These are phyloP conservation scores for Cydia fagiglandana DNA, from an alignment of 1,140 invertebrate genomes.

Conservation along the genomic window DNA sequence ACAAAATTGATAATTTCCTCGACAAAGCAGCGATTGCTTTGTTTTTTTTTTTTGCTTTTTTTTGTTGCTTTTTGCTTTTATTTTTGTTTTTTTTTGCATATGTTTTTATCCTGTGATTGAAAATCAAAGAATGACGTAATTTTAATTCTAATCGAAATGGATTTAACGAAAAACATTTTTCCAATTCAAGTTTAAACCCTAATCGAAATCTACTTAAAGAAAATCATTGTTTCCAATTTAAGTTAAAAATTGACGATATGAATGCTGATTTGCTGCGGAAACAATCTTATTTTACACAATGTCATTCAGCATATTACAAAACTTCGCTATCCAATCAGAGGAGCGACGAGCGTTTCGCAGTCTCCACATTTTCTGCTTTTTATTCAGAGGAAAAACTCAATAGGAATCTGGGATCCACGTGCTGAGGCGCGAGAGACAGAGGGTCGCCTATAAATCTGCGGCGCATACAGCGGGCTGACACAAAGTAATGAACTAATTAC, in stretches of 20 bases:
- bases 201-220: background rate
- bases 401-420: conserved; percentile 36
- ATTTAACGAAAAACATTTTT: background rate
- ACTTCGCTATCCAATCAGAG: conserved; percentile 26
- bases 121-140: too few relatives aligned
- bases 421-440: conserved; percentile 48
- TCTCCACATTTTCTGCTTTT: conserved; percentile 25
- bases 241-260: conserved; percentile 22
- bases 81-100: too few relatives aligned
- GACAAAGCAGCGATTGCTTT: too few relatives aligned
- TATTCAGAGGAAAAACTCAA: conserved; percentile 44
- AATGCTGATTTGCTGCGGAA: background rate
- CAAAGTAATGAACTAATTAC: conserved; percentile 74
- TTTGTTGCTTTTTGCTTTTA: too few relatives aligned
- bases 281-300: conserved; percentile 6
- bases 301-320: conserved; percentile 29
- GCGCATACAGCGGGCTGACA: conserved; percentile 51
- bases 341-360: background rate
- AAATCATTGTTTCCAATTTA: conserved; percentile 7
- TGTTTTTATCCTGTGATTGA: too few relatives aligned
- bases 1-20: too few relatives aligned
- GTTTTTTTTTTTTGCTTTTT: too few relatives aligned
- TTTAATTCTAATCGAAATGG: background rate
- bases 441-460: conserved; percentile 58
- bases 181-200: conserved; percentile 15